Evolutionary conservation across 2,113 vertebrate species (phyloP).

Genomic region (Hystrix cristata): DNA sequence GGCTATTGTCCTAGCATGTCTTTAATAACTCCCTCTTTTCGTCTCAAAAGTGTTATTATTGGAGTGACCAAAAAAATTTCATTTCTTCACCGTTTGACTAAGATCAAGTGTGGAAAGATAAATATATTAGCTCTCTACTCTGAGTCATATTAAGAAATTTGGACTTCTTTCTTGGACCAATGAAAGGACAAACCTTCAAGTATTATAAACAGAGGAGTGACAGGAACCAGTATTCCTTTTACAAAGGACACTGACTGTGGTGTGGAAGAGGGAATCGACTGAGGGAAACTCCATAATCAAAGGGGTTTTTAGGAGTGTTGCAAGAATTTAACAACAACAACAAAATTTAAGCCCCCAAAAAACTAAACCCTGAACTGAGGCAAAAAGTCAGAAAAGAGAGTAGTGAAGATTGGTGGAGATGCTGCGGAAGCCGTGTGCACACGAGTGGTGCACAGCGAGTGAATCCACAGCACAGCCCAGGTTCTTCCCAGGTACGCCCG

Average conservation of each 20-base stretch:
- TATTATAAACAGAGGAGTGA: not conserved
- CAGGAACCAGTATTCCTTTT: not conserved
- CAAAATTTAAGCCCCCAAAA: no score
- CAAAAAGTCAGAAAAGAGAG: not conserved
- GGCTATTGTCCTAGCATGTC: not conserved
- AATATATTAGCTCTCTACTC: not conserved
- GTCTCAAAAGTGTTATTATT: not conserved
- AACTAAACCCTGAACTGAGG: not conserved
- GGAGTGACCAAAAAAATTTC: not conserved
- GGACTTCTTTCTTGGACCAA: not conserved
- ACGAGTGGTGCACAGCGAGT: not conserved
- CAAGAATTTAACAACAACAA: not conserved
- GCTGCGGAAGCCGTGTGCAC: not conserved
- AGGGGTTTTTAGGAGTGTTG: not conserved
- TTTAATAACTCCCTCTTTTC: not conserved
- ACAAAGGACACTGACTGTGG: not conserved
- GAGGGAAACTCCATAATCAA: not conserved
- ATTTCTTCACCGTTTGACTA: no score
- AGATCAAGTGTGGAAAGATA: no score
- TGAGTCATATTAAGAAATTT: not conserved
- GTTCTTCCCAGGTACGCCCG: no score
- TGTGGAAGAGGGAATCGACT: not conserved
- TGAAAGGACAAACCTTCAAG: not conserved
- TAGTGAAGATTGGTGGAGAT: not conserved
- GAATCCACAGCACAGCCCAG: not conserved